Evolutionary conservation across 2,888 invertebrate species (phyloP), one percentile per base, ranked within the genome.

Genomic region (Punctoribates punctum): DNA sequence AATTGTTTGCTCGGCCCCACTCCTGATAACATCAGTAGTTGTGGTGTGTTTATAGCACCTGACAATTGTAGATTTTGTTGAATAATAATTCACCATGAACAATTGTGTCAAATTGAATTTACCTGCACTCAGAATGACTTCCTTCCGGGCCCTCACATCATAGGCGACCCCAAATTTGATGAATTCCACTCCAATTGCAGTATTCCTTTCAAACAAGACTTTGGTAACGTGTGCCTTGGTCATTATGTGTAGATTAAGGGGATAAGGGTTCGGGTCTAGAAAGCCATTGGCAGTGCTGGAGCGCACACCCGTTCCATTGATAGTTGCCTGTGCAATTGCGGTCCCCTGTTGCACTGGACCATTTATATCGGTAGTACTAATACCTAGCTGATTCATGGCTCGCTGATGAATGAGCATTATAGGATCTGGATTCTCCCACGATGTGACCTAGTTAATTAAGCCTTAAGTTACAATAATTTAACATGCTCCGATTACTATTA

Each of bases 211-310:
- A 17, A 67, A 67, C 27, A 67, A 20, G 0, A 67, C 13, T 67
- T 27, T 67, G 8, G 65, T 67, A 3, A 67, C 65, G 3, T 38
- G 20, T 29, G 65, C 17, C 2, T 20, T 34, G 1, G 38, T 8
- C 1, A 67, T 9, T 4, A 67, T 67, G 20, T 67, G 65, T 15
- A 67, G 20, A 20, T 67, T 67, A 13, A 38, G 2, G 0, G 48
- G 48, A 25, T 72, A 46, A 1, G 48, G 48, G 48, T 72, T 72
- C 11, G 72, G 72, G 25, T 72, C 72, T 4, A 72, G 17, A 38
- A 48, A 72, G 15, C 25, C 72, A 15, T 46, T 72, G 25, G 25
- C 20, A 25, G 72, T 17, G 23, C 48, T 27, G 1, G 46, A 25
- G 0, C 72, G 42, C 17, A 23, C 1, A 27, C 72, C 72, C 0